Evolutionary conservation across 1,140 invertebrate genomes (phyloP).

Genomic region (Tetramorium alpestre): DNA sequence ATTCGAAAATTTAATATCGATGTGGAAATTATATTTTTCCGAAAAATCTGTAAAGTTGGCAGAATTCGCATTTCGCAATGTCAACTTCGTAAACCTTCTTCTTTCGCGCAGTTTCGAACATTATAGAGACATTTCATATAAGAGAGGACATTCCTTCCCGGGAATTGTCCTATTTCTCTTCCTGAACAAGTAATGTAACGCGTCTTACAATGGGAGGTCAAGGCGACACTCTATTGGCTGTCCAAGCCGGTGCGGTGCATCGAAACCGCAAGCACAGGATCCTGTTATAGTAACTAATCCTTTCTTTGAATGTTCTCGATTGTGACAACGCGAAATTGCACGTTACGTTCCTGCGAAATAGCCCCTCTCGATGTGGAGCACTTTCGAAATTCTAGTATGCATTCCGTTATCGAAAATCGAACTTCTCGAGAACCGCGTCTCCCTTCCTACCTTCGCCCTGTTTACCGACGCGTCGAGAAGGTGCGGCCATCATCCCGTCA

Average conservation of each 20-base stretch:
- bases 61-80: no score
- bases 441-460: neutral
- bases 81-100: no score
- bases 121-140: neutral
- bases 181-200: slow-evolving; percentile 31
- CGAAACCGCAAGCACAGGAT: neutral
- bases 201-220: slow-evolving; percentile 9
- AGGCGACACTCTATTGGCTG: slow-evolving; percentile 15
- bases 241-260: neutral
- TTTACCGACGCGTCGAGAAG: neutral
- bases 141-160: neutral
- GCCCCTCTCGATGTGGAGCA: neutral
- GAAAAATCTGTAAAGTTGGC: no score
- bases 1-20: neutral
- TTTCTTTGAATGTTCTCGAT: neutral
- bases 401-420: slow-evolving; percentile 19
- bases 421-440: neutral
- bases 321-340: slow-evolving; percentile 48
- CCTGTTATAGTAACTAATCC: slow-evolving; percentile 15
- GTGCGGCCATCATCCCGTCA: slow-evolving; percentile 34
- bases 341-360: slow-evolving; percentile 1
- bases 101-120: neutral
- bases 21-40: neutral
- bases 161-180: neutral
- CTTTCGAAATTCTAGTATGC: neutral